A percentile compares a stretch with the other conserved stretches of the same genome.
These are phyloP conservation scores for Anarsia innoxiella DNA, from an alignment of 2,888 invertebrate genomes.

Conservation along the genomic window DNA sequence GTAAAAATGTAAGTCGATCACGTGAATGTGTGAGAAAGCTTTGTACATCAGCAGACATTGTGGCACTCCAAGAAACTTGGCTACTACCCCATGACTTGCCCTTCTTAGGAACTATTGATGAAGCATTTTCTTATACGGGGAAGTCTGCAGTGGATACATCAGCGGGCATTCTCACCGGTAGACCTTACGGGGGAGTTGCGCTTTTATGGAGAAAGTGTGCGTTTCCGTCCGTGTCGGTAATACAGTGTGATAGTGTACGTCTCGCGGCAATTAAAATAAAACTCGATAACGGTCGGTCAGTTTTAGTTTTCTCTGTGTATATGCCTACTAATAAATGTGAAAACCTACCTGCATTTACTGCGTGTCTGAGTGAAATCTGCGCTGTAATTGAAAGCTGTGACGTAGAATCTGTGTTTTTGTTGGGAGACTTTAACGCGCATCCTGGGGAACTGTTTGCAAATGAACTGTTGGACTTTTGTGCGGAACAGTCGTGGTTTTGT, in stretches of 20 bases:
- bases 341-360: constrained; percentile 5
- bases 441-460: constrained; percentile 2
- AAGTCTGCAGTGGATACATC: constrained; percentile 24
- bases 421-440: constrained; percentile 14
- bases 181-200: constrained; percentile 20
- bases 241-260: constrained; percentile 1
- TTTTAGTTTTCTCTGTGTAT: constrained; percentile 1
- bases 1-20: constrained; percentile 10
- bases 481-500: neutral
- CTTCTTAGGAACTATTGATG: constrained; percentile 14
- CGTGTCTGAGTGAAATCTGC: constrained; percentile 9
- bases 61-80: constrained; percentile 11
- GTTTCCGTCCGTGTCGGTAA: neutral
- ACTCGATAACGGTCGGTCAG: neutral
- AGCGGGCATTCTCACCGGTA: constrained; percentile 17
- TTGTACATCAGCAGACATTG: constrained; percentile 6
- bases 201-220: neutral
- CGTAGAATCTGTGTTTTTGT: constrained; percentile 10
- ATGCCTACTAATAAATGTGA: neutral
- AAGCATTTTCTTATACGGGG: constrained; percentile 19
- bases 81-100: constrained; percentile 10
- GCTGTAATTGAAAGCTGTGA: constrained; percentile 12
- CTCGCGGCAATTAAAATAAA: neutral
- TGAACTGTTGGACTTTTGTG: neutral
- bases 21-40: constrained; percentile 6